Evolutionary conservation across 2,797 vertebrate genomes (phyloP).

Genomic region (Otolemur crassicaudatus): DNA sequence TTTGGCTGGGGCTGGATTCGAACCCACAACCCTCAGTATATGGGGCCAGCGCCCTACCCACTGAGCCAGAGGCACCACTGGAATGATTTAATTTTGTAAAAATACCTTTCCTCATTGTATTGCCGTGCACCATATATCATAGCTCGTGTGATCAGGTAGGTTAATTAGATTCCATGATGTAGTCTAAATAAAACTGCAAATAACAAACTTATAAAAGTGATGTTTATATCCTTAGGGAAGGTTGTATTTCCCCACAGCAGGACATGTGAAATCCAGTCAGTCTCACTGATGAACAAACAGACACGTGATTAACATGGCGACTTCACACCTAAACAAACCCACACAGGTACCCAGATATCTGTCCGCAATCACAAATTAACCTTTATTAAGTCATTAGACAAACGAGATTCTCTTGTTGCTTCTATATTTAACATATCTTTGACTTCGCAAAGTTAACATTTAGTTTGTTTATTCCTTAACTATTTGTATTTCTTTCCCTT

Average conservation of each 20-base stretch:
- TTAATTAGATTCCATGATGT: background rate
- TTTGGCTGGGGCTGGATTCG: too few relatives aligned
- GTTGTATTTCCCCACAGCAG: background rate
- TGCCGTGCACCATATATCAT: background rate
- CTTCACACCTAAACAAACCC: background rate
- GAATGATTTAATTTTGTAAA: background rate
- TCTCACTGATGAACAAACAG: background rate
- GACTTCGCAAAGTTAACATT: background rate
- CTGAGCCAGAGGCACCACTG: too few relatives aligned
- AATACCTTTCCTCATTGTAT: background rate
- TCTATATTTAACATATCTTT: background rate
- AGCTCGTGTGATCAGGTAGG: background rate
- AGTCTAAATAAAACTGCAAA: background rate
- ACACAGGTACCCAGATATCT: background rate
- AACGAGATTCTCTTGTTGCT: background rate
- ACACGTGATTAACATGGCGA: background rate
- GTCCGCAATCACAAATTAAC: background rate
- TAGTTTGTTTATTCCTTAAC: background rate
- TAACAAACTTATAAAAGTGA: background rate
- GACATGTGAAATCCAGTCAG: background rate
- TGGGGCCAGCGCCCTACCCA: too few relatives aligned
- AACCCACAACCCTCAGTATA: too few relatives aligned
- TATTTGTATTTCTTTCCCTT: background rate
- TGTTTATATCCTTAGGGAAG: background rate
- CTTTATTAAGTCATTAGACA: background rate